These are phyloP conservation scores for Anas acuta DNA, from an alignment of 2,797 vertebrate genomes.

Conservation along the genomic window DNA sequence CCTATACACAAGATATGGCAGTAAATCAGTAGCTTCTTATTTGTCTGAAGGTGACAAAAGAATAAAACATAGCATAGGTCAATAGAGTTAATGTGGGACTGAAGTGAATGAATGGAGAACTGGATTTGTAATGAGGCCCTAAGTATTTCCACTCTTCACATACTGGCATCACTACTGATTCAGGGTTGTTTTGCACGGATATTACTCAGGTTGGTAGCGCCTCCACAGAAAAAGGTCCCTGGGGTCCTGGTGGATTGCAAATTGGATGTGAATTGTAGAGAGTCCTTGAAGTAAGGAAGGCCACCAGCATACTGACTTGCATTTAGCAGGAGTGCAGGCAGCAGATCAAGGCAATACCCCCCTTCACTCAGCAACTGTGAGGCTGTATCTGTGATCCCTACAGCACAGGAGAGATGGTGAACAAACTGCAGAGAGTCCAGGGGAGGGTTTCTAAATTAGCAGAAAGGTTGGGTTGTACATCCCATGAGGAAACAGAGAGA, in stretches of 20 bases:
- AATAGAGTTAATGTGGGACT: not conserved
- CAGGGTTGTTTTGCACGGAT: not conserved
- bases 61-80: not conserved
- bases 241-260: not conserved
- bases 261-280: not conserved
- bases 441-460: not conserved
- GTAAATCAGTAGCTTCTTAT: not conserved
- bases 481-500: not conserved
- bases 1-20: not conserved
- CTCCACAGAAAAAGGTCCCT: not conserved
- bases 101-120: not conserved
- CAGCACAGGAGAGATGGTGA: not conserved
- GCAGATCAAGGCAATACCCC: not conserved
- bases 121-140: not conserved
- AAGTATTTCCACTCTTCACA: not conserved
- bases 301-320: not conserved
- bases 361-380: not conserved
- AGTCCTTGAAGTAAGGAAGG: not conserved
- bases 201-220: not conserved
- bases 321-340: not conserved
- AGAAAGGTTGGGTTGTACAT: not conserved
- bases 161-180: not conserved
- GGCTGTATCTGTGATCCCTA: not conserved
- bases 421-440: not conserved
- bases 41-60: not conserved